A percentile compares a stretch with the other conserved stretches of the same genome.
phyloP scores from a whole-genome alignment of 2,113 vertebrate genomes.

The Fulmarus glacialis region DNA sequence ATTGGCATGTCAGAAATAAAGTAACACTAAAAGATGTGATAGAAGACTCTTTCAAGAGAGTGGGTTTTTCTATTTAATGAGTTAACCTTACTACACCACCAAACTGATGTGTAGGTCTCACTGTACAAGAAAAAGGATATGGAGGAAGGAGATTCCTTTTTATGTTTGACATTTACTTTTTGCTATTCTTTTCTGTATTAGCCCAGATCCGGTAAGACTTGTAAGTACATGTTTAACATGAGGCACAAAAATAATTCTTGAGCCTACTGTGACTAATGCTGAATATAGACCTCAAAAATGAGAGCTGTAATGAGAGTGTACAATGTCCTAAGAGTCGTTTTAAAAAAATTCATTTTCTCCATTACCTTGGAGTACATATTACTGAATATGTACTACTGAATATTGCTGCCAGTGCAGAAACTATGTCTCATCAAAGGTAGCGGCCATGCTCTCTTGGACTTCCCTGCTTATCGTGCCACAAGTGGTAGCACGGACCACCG shows the following conservation, averaged over 20 bases:
- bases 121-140: not conserved
- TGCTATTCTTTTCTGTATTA: not conserved
- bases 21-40: not conserved
- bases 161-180: not conserved
- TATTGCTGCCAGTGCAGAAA: not conserved
- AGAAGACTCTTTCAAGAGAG: not conserved
- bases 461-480: not conserved
- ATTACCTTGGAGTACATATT: not conserved
- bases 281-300: not conserved
- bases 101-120: not conserved
- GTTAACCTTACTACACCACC: not conserved
- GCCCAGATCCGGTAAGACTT: not conserved
- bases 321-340: fast-evolving
- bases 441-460: not conserved
- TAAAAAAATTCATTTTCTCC: not conserved
- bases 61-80: not conserved
- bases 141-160: not conserved
- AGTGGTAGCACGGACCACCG: fast-evolving
- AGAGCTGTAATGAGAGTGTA: not conserved
- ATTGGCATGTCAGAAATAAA: not conserved
- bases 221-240: not conserved
- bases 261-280: not conserved
- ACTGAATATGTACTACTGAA: not conserved
- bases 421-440: not conserved
- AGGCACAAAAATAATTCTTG: not conserved